phyloP scores from a whole-genome alignment of 1,140 invertebrate species.

The Oryzaephilus surinamensis region DNA sequence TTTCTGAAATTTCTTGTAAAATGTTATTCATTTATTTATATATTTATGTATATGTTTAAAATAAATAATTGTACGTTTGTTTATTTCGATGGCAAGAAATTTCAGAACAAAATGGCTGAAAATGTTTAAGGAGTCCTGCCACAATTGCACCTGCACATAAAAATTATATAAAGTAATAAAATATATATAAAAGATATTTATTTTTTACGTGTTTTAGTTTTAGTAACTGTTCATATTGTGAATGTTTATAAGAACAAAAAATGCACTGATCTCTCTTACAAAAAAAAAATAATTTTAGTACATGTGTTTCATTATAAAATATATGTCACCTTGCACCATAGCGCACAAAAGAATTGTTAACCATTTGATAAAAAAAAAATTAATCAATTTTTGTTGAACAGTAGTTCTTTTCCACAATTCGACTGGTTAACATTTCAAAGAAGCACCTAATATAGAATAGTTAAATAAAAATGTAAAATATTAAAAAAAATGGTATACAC shows the following conservation, averaged over 20 bases:
- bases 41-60: too few species aligned
- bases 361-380: background rate
- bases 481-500: constrained; percentile 5
- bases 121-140: constrained; percentile 21
- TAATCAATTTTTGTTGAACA: background rate
- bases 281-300: constrained; percentile 16
- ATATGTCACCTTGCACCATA: constrained; percentile 26
- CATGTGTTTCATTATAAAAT: constrained; percentile 21
- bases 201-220: constrained; percentile 24
- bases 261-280: constrained; percentile 27
- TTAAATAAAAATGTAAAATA: background rate
- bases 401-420: too few species aligned
- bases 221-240: constrained; percentile 23
- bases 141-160: constrained; percentile 19
- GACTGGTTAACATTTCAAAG: too few species aligned
- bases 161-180: constrained; percentile 16
- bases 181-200: constrained; percentile 24
- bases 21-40: too few species aligned
- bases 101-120: background rate
- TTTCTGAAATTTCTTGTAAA: too few species aligned
- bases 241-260: constrained; percentile 23
- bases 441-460: background rate
- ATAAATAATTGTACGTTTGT: too few species aligned
- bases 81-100: background rate
- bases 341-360: constrained; percentile 15